Evolutionary conservation across 1,140 invertebrate species (phyloP), one percentile per base, ranked within the genome.

Genomic region (Akabosia matsudoensis): DNA sequence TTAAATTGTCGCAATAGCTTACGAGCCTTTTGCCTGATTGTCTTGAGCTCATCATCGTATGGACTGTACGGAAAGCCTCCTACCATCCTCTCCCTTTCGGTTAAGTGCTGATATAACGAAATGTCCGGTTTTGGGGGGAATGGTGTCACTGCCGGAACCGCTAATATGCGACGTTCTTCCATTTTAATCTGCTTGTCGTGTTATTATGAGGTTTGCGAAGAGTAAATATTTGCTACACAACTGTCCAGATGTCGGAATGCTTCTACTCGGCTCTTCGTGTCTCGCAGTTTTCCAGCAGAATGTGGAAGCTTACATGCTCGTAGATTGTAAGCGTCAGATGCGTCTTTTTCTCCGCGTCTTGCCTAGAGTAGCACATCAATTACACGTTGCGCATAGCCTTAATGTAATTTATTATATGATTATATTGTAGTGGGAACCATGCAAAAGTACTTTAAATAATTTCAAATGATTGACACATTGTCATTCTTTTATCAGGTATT

Each of bases 11-110:
- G 24, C 7, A 37, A 13, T 4, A 77, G n/a, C 31, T 70, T 45
- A 18, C 76, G 24, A 24, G 76, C 70, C 24, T 31, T 3, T 14
- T 28, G 2, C 24, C 74, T 54, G n/a, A 51, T 22, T 33, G 22
- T 18, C 0, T 16, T 30, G 7, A 80, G 33, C 52, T 78, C 74
- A 61, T 75, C 74, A 45, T 73, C 74, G 0, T 4, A 22, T 14
- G 79, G 79, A 10, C 54, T 28, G 30, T 80, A 80, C 0, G 79
- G 79, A 34, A 75, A 80, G 13, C 77, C 76, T 10, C 26, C 73
- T 0, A 74, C 24, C 79, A 80, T 80, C 10, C 79, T 74, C 26
- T 80, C 77, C 30, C 70, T 79, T 16, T 80, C 64, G 0, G 73
- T 61, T 33, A 80, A 52, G 33, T 80, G 79, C 33, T 54, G 61